These are phyloP conservation scores for Imbricaverruca yamaguchii DNA, from an alignment of 2,888 invertebrate genomes.

Conservation along the genomic window DNA sequence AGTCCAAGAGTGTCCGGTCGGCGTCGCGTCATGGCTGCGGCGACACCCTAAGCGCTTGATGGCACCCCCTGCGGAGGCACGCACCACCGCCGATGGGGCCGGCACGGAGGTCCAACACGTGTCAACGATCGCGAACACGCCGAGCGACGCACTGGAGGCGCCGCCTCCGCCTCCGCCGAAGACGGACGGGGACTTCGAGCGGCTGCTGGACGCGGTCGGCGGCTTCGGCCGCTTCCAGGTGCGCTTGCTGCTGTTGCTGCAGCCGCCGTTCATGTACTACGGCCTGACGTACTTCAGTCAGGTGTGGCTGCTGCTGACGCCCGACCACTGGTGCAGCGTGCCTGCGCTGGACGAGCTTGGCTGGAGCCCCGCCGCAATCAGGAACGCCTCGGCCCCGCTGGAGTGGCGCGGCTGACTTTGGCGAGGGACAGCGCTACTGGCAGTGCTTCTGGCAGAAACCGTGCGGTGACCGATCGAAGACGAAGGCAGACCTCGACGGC, in stretches of 20 bases:
- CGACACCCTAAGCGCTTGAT: no score
- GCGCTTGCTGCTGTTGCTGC: conserved; percentile 37
- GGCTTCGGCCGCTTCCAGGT: conserved; percentile 76
- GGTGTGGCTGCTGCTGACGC: conserved; percentile 57
- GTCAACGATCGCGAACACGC: no score
- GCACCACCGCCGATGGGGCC: no score
- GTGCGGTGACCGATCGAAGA: no score
- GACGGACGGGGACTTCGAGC: conserved; percentile 62
- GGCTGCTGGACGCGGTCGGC: conserved; percentile 69
- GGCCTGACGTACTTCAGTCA: conserved; percentile 20
- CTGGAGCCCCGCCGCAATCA: conserved; percentile 50
- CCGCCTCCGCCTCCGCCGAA: background rate
- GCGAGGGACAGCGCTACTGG: conserved; percentile 25
- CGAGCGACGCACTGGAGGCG: no score
- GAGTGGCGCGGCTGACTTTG: conserved; percentile 32
- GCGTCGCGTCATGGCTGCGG: no score
- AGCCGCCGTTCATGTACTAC: conserved; percentile 58
- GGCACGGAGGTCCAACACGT: no score
- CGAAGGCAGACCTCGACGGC: no score
- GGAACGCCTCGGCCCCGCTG: conserved; percentile 58
- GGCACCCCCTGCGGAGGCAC: no score
- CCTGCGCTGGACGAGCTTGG: conserved; percentile 57
- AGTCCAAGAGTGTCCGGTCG: no score
- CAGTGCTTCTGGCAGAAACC: conserved; percentile 16
- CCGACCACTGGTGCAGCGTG: conserved; percentile 73